phyloP scores from a whole-genome alignment of 2,888 invertebrate species.

The Megastigmus dorsalis region DNA sequence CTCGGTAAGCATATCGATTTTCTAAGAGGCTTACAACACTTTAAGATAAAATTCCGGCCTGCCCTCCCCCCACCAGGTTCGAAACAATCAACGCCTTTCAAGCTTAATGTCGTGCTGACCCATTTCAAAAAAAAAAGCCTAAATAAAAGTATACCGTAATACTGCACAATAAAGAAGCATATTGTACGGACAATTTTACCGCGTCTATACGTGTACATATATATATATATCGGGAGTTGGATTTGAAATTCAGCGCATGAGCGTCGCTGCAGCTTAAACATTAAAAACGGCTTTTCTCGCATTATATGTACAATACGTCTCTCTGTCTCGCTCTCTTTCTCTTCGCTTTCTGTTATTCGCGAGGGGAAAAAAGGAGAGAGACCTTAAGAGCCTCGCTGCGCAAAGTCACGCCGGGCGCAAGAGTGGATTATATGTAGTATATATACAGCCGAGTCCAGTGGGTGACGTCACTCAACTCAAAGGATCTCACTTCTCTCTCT shows the following conservation, averaged over 20 bases:
- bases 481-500: background rate
- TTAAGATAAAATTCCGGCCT: background rate
- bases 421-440: background rate
- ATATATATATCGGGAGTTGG: too few relatives aligned
- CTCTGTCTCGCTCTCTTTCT: background rate
- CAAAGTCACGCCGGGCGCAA: background rate
- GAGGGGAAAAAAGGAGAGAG: too few relatives aligned
- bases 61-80: too few relatives aligned
- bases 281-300: too few relatives aligned
- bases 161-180: slow-evolving; percentile 16
- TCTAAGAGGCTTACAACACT: slow-evolving; percentile 11
- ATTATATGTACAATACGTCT: background rate
- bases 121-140: slow-evolving; percentile 17
- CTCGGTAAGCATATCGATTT: too few relatives aligned
- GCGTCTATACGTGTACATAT: too few relatives aligned
- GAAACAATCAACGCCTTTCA: slow-evolving; percentile 19
- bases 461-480: background rate
- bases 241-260: slow-evolving; percentile 8
- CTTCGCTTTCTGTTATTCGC: background rate
- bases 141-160: too few relatives aligned
- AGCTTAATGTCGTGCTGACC: slow-evolving; percentile 1
- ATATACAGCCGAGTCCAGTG: background rate
- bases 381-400: too few relatives aligned
- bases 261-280: background rate
- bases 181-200: background rate